Evolutionary conservation across 2,888 invertebrate genomes (phyloP), one percentile per base, ranked within the genome.

Genomic region (Hemistola chrysoprasaria): DNA sequence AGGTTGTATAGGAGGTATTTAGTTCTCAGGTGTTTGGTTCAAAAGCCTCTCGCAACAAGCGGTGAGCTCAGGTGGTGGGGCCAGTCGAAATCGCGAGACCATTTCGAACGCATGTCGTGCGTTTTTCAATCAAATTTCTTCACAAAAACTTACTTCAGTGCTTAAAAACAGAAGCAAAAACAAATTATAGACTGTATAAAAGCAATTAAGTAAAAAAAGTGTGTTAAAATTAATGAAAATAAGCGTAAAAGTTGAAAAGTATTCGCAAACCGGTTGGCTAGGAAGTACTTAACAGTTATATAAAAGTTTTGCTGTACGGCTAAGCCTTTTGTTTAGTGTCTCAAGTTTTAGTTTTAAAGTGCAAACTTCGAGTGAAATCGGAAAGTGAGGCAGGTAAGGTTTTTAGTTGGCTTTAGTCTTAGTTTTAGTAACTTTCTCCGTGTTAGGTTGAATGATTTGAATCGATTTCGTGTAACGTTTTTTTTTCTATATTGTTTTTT

Each of bases 281-380:
- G 77, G 76, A 78, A 79, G 76, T 72, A 20, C 22, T 9, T 54
- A 50, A 76, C 75, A 74, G 82, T 83, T 80, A 82, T 69, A 80
- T 83, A 80, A 82, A 81, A 25, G 28, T 43, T 33, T 25, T 30
- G 23, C 28, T 11, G 30, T 11, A 16, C 11, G 65, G 50, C 66
- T 57, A 59, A 42, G 39, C 8, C 56, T 67, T 77, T 75, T 78
- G 77, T 71, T 78, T 78, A 59, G 67, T 78, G 70, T 69, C 67
- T 62, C 52, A 59, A 58, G 59, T 56, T 60, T 59, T 62, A 46
- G 41, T 40, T 45, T 39, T 20, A 10, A 30, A 39, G 42, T 50
- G 39, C 25, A 33, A 38, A 11, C 41, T 39, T 22, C 26, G 40
- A 42, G 52, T 49, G 54, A 47, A 49, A 47, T 49, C 45, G 40